phyloP scores from a whole-genome alignment of 2,888 invertebrate species.

The Chrysodeixis includens region DNA sequence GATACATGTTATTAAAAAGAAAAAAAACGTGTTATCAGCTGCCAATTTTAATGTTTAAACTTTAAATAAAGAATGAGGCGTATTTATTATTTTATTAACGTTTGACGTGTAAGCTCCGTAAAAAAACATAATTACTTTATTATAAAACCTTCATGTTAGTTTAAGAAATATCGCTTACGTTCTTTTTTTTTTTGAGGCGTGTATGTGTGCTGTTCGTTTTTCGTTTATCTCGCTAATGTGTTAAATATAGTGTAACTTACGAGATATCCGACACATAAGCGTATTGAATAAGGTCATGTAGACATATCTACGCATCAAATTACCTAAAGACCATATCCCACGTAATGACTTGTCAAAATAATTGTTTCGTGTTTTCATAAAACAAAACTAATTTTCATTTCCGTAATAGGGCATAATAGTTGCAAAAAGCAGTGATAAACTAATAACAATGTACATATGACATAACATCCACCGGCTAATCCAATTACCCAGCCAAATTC shows the following conservation, averaged over 20 bases:
- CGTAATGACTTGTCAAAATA: background rate
- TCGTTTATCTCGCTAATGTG: background rate
- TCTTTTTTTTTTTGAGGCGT: background rate
- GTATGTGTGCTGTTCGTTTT: background rate
- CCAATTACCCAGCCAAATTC: constrained; percentile 9
- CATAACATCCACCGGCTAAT: constrained; percentile 13
- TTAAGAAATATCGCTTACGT: background rate
- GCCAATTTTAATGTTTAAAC: background rate
- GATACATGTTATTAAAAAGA: background rate
- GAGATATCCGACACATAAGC: too few species aligned
- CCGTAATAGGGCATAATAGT: background rate
- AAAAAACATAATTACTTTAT: constrained; percentile 1
- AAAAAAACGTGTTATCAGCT: background rate
- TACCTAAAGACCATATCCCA: background rate
- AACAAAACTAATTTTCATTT: background rate
- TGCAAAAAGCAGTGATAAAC: background rate
- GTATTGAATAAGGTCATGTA: background rate
- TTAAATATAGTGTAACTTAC: background rate
- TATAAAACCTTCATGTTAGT: background rate
- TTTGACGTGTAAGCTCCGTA: background rate
- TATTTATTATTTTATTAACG: constrained; percentile 6
- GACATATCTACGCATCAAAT: background rate
- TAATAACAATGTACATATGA: background rate
- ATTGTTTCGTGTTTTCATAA: background rate
- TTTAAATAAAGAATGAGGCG: constrained; percentile 11